Evolutionary conservation across 2,888 invertebrate species (phyloP).

Genomic region (Acanthoscelides obtectus): DNA sequence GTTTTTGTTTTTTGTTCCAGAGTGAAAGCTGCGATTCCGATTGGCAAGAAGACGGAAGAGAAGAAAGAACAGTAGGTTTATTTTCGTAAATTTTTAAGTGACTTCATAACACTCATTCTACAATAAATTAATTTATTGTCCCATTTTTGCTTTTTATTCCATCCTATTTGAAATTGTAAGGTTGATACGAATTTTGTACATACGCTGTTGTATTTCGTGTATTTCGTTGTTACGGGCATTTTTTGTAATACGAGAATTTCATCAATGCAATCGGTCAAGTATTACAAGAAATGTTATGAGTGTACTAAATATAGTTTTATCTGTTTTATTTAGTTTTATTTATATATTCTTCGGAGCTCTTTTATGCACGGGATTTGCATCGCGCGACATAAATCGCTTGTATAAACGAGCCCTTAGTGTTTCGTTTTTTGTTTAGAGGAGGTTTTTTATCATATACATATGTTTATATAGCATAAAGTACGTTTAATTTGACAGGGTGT

Average conservation of each 20-base stretch:
- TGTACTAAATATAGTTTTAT: slow-evolving; percentile 26
- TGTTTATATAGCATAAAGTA: background rate
- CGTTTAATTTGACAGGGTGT: background rate
- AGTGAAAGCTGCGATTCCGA: slow-evolving; percentile 82
- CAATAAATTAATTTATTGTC: slow-evolving; percentile 14
- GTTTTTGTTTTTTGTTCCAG: slow-evolving; percentile 50
- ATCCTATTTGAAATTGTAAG: slow-evolving; percentile 27
- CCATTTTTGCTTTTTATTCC: slow-evolving; percentile 21
- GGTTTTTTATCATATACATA: slow-evolving; percentile 11
- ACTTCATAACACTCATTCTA: background rate
- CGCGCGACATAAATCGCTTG: too few relatives aligned
- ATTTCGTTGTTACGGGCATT: background rate
- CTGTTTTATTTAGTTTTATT: slow-evolving; percentile 23
- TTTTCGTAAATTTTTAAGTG: background rate
- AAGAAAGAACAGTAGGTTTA: slow-evolving; percentile 74
- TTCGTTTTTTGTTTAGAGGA: slow-evolving; percentile 10
- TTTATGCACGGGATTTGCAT: too few relatives aligned
- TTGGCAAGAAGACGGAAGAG: slow-evolving; percentile 80
- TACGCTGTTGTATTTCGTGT: slow-evolving; percentile 1
- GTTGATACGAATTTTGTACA: background rate
- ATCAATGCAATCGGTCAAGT: slow-evolving; percentile 14
- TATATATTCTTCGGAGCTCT: too few relatives aligned
- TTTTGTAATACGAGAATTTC: background rate
- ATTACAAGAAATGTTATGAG: slow-evolving; percentile 24
- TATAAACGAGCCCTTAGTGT: too few relatives aligned